A percentile compares a stretch with the other conserved stretches of the same genome.
These are phyloP conservation scores for Amphibalanus amphitrite DNA, from an alignment of 1,140 invertebrate genomes.

Conservation along the genomic window DNA sequence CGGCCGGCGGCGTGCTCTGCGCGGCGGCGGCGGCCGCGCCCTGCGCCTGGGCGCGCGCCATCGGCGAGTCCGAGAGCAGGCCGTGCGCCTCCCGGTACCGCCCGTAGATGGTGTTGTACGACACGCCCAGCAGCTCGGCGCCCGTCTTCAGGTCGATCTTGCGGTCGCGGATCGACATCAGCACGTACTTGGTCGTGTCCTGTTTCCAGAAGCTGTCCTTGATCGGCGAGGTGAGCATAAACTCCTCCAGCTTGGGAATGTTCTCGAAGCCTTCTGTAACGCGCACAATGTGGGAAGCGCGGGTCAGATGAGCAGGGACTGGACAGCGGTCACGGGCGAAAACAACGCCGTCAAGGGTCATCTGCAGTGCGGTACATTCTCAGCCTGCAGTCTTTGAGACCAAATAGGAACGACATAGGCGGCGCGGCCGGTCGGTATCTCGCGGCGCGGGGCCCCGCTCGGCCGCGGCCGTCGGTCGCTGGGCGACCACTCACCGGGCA, in stretches of 20 bases:
- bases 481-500: background rate
- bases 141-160: constrained; percentile 83
- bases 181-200: background rate
- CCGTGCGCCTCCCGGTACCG: constrained; percentile 70
- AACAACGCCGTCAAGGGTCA: no score
- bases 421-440: no score
- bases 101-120: constrained; percentile 72
- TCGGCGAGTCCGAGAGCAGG: constrained; percentile 33
- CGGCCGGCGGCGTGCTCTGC: no score
- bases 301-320: no score
- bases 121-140: constrained; percentile 68
- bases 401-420: no score
- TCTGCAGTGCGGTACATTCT: no score
- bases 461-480: no score
- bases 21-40: no score
- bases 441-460: no score
- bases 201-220: background rate
- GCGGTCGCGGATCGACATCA: constrained; percentile 22
- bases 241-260: constrained; percentile 22
- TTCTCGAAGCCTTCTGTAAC: constrained; percentile 64
- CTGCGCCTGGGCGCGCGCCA: background rate
- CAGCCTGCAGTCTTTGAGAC: no score
- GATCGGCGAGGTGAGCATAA: background rate
- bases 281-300: constrained; percentile 42
- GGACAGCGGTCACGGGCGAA: no score